These are phyloP conservation scores for Macropis europaea DNA, from an alignment of 2,888 invertebrate genomes.

Conservation along the genomic window DNA sequence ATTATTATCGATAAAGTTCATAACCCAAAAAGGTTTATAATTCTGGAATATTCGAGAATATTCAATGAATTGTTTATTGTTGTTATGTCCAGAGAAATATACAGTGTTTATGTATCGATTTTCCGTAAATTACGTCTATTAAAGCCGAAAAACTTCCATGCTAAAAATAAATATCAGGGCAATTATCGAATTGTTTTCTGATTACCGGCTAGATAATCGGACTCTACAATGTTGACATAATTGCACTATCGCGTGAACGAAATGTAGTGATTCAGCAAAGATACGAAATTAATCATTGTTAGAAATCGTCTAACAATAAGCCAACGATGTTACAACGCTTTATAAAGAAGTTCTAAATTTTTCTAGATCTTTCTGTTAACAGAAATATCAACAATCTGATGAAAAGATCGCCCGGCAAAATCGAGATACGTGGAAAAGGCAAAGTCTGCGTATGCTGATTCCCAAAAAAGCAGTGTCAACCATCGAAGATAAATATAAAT, in stretches of 20 bases:
- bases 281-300: neutral
- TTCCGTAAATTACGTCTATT: neutral
- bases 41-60: too few species aligned
- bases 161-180: too few species aligned
- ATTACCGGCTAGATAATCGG: too few species aligned
- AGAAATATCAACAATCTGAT: too few species aligned
- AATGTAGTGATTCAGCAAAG: neutral
- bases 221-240: too few species aligned
- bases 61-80: too few species aligned
- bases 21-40: too few species aligned
- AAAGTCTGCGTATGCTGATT: neutral
- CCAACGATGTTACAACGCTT: neutral
- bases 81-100: too few species aligned
- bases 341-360: neutral
- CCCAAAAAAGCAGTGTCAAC: neutral
- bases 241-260: neutral
- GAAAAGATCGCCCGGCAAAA: too few species aligned
- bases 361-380: neutral
- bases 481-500: neutral
- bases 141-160: too few species aligned
- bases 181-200: too few species aligned
- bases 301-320: neutral
- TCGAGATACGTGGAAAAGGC: neutral
- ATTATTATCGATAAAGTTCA: too few species aligned
- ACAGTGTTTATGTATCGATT: neutral